Base-by-base conservation (phyloP, 2,113 vertebrate species). In the Eira barbara region DNA sequence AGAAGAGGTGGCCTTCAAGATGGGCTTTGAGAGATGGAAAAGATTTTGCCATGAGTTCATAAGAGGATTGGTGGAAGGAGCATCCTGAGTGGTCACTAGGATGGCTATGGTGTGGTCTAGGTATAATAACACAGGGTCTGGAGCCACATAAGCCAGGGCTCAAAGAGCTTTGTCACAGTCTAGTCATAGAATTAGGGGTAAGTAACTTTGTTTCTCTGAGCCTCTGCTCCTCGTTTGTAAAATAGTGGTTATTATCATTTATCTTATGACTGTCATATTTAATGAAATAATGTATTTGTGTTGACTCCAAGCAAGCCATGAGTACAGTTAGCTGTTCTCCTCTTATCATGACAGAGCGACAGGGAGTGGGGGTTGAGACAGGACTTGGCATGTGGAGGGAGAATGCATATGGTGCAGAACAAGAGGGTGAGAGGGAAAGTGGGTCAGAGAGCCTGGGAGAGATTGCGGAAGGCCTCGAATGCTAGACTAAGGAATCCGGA, bases 201-300 rank as follows among this genome's bases (percentile, higher is more conserved):
- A 95, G 12, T 80, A 45, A 18, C 21, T 94, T 63, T 71, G 78
- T 15, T 85, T 52, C 82, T 80, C 39, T 63, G 69, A 95, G 20
- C 27, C 34, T 71, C 42, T 78, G 42, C 6, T 93, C 71, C 27
- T 94, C 25, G 0, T 88, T 84, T 84, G 65, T 94, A 49, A 59
- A 78, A 67, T 27, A 76, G 15, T 86, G 80, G 80, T 47, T 29
- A 74, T 82, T 52, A 71, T 80, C 42, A 49, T 88, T 91, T 85
- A 69, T 85, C 85, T 96, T 67, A 49, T 0, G 27, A 63, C 73
- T 84, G n/a, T 85, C 83, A 49, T 90, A 89, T 93, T 93, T 96
- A 93, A 92, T 89, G 79, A 95, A 69, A 74, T 73, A 49, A 61
- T 21, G 10, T 87, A 18, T 55, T 91, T 55, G 23, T 79, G 59